phyloP scores from a whole-genome alignment of 2,797 vertebrate species.

The Tolypeutes matacus region DNA sequence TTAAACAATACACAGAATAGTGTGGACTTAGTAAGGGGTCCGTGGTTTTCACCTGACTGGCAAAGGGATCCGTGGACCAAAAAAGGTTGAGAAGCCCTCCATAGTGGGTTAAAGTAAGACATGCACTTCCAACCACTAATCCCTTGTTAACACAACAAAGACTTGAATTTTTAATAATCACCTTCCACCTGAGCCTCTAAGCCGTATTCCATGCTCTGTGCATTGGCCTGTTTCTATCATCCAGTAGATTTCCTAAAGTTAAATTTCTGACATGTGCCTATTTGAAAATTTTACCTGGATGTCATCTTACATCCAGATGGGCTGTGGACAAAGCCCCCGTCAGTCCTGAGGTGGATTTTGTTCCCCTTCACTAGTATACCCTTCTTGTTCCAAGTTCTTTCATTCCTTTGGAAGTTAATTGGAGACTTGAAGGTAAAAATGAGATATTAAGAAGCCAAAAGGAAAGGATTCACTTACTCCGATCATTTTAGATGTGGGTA shows the following conservation, averaged over 20 bases:
- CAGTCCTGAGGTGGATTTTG: background rate
- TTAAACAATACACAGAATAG: no score
- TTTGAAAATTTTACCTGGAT: background rate
- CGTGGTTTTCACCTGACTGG: no score
- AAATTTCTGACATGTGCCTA: background rate
- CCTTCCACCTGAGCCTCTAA: background rate
- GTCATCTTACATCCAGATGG: rapidly evolving
- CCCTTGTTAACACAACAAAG: background rate
- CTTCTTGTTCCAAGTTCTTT: background rate
- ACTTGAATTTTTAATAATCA: background rate
- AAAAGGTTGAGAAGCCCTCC: no score
- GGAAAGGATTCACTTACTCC: background rate
- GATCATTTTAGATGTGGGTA: rapidly evolving
- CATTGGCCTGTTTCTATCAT: rapidly evolving
- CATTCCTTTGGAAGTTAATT: background rate
- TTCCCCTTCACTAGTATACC: rapidly evolving
- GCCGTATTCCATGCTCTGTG: background rate
- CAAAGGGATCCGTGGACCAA: no score
- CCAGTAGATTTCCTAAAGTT: background rate
- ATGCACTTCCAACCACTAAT: background rate
- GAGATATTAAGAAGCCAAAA: background rate
- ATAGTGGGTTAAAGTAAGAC: background rate
- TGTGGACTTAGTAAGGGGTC: no score
- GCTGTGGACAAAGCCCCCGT: rapidly evolving
- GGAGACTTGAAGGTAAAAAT: background rate